Evolutionary conservation across 2,113 vertebrate species (phyloP).

Genomic region (Cottus gobio): DNA sequence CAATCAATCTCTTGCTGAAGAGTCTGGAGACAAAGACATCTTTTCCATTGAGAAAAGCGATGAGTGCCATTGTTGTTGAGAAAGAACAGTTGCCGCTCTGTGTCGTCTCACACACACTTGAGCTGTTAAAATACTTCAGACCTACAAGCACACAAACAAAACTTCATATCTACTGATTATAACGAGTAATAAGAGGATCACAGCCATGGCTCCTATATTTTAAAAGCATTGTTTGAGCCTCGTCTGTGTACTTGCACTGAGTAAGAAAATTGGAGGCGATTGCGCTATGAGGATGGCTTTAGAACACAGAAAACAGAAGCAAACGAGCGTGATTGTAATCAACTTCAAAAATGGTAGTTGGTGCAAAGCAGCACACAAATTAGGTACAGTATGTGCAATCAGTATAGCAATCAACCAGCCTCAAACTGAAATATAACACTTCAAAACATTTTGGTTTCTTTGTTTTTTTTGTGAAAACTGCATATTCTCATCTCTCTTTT

Average conservation of each 20-base stretch:
- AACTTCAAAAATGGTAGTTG: slow-evolving; percentile 45
- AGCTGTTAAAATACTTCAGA: not conserved
- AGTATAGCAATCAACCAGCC: slow-evolving; percentile 46
- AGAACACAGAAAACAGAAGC: slow-evolving; percentile 27
- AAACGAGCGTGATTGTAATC: slow-evolving; percentile 46
- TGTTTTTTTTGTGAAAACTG: not conserved
- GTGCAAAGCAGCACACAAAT: slow-evolving; percentile 33
- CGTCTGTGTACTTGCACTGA: slow-evolving; percentile 21
- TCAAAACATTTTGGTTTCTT: slow-evolving; percentile 11
- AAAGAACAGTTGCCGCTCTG: not conserved
- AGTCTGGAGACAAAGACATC: not conserved
- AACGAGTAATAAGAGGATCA: not conserved
- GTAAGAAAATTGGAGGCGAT: slow-evolving; percentile 21
- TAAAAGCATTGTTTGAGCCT: not conserved
- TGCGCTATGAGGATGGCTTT: not conserved
- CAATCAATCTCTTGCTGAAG: not conserved
- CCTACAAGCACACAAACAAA: slow-evolving; percentile 1
- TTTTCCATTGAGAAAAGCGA: not conserved
- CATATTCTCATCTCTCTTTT: slow-evolving; percentile 5
- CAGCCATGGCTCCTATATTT: slow-evolving; percentile 14
- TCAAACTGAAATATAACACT: slow-evolving; percentile 33
- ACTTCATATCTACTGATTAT: not conserved
- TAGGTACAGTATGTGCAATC: slow-evolving; percentile 53
- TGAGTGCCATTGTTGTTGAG: not conserved
- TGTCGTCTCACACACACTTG: not conserved